Evolutionary conservation across 1,140 invertebrate species (phyloP), one percentile per base, ranked within the genome.

Genomic region (Manduca sexta): DNA sequence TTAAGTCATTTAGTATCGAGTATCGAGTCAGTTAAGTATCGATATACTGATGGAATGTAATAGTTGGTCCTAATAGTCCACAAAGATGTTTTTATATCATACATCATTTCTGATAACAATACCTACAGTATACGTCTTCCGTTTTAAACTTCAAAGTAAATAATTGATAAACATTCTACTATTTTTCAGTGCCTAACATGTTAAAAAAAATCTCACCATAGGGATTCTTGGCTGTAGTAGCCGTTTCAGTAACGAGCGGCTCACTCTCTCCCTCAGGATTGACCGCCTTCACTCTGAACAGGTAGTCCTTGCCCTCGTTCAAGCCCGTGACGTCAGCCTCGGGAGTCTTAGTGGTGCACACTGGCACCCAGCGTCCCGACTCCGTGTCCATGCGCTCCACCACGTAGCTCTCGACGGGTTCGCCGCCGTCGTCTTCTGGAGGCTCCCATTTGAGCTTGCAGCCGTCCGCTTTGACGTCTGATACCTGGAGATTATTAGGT

Each of bases 221-320:
- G 49, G 97, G 97, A 90, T 98, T 97, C 77, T 97, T 97, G 4
- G 96, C 95, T 3, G 95, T 91, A 1, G 91, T 95, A 35, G 95
- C 91, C 8, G 89, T 87, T 4, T 95, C 92, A 1, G 95, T 96
- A 62, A 95, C 93, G 11, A 97, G 72, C 13, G 95, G 94, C 64
- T 97, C 96, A 12, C 95, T 96, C 86, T 97, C 95, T 15, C 96
- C 96, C 84, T 98, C 97, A 30, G 93, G 91, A 77, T 99, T 99
- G 10, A 98, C 94, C 45, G 98, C 98, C 83, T 97, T 98, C 0
- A 99, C 97, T 39, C 97, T 89, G 91, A 99, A 99, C 76, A 96
- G 90, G 82, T 99, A 99, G 74, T 98, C 96, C 78, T 99, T 98
- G 52, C 97, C 98, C 84, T 98, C 96, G 40, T 95, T 95, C 0